These are phyloP conservation scores for Teinopalpus imperialis DNA, from an alignment of 2,888 invertebrate genomes.

Conservation along the genomic window DNA sequence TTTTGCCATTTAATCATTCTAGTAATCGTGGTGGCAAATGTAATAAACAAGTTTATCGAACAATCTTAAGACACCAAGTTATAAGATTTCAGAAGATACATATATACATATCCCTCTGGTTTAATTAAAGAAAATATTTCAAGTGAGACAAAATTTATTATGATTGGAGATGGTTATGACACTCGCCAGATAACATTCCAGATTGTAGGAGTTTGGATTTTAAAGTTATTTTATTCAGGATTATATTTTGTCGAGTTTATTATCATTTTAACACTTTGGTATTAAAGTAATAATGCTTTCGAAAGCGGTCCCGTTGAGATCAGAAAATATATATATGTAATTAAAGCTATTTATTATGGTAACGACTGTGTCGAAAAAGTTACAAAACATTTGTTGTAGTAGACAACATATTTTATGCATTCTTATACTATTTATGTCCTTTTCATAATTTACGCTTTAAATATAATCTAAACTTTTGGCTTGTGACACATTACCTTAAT, in stretches of 20 bases:
- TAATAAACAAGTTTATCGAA: background rate
- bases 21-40: too few species aligned
- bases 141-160: slow-evolving; percentile 11
- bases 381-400: too few species aligned
- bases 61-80: background rate
- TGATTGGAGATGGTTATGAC: slow-evolving; percentile 19
- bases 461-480: too few species aligned
- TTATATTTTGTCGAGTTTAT: slow-evolving; percentile 12
- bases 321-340: too few species aligned
- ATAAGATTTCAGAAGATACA: background rate
- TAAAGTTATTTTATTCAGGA: slow-evolving; percentile 9
- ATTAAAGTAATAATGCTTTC: background rate
- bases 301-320: background rate
- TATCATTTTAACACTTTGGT: slow-evolving; percentile 17
- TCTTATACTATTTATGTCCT: too few species aligned
- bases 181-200: slow-evolving; percentile 14
- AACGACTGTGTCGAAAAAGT: too few species aligned
- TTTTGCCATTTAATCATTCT: too few species aligned
- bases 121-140: slow-evolving; percentile 13
- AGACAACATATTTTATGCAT: too few species aligned
- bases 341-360: too few species aligned
- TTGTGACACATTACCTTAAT: too few species aligned
- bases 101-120: background rate
- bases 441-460: too few species aligned
- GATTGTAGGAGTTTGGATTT: slow-evolving; percentile 12